Conservation (phyloP, 1,140 invertebrate genomes). For the Zophobas morio region DNA sequence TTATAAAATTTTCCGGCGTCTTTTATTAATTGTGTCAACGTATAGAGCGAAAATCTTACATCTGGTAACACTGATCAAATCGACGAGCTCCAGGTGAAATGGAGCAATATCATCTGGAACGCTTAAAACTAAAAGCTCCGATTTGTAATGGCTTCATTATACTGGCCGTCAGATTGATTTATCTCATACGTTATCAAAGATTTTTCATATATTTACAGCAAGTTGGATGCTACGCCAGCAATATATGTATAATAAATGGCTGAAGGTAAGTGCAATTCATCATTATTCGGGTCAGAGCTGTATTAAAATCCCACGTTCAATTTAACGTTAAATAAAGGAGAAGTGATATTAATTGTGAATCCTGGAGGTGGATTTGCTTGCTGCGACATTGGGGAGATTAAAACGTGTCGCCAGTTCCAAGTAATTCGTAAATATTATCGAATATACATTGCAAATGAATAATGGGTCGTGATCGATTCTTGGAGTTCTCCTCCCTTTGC, state of each 20-base stretch:
- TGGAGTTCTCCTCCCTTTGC: conserved; percentile 49
- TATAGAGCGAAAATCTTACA: too few relatives aligned
- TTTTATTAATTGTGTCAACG: too few relatives aligned
- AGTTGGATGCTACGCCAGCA: not conserved
- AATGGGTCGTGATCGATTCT: conserved; percentile 45
- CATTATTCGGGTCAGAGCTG: not conserved
- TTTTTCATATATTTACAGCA: not conserved
- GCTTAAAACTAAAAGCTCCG: not conserved
- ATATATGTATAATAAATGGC: not conserved
- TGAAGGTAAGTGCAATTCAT: conserved; percentile 1
- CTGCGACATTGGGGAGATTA: not conserved
- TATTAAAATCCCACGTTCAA: not conserved
- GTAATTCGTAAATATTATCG: conserved; percentile 23
- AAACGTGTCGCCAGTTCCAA: conserved; percentile 11
- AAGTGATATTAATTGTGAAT: not conserved
- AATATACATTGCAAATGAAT: conserved; percentile 45
- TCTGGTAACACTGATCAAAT: too few relatives aligned
- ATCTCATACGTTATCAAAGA: not conserved
- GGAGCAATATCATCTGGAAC: not conserved
- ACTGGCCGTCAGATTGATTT: not conserved
- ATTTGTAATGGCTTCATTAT: conserved; percentile 1
- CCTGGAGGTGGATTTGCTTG: not conserved
- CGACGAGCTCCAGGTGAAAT: not conserved
- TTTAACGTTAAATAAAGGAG: not conserved
- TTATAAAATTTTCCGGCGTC: too few relatives aligned